phyloP scores from a whole-genome alignment of 2,888 invertebrate species.

The Itoplectis maculator region DNA sequence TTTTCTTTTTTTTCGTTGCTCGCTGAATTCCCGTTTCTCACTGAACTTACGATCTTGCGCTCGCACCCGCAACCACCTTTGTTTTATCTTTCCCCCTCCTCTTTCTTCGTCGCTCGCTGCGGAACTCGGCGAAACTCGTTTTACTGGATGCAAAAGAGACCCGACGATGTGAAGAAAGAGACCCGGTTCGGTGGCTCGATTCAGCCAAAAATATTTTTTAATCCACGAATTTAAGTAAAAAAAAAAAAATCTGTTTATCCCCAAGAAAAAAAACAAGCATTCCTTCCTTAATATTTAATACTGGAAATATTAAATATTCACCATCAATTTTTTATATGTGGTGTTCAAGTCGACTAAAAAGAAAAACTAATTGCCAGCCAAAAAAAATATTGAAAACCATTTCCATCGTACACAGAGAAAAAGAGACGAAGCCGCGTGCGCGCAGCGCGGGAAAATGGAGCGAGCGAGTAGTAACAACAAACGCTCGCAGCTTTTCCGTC shows the following conservation, averaged over 20 bases:
- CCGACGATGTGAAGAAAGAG: conserved; percentile 25
- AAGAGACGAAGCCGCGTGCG: neutral
- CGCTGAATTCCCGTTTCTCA: conserved; percentile 19
- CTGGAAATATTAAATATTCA: no score
- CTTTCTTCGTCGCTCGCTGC: neutral
- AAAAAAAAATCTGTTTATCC: neutral
- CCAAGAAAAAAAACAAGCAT: neutral
- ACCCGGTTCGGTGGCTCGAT: conserved; percentile 20
- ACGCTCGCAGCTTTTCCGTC: neutral
- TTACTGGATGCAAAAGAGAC: conserved; percentile 34
- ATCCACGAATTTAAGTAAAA: neutral
- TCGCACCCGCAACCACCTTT: conserved; percentile 29
- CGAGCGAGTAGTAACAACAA: neutral
- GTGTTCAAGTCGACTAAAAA: no score
- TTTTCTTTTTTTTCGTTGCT: neutral
- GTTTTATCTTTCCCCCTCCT: conserved; percentile 30
- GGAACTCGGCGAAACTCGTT: conserved; percentile 58
- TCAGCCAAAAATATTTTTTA: conserved; percentile 17
- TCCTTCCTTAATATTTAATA: neutral
- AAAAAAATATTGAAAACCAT: no score
- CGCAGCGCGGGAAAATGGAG: neutral
- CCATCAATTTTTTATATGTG: no score
- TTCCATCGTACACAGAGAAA: no score
- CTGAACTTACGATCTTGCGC: conserved; percentile 54
- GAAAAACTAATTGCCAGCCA: no score